Evolutionary conservation across 2,888 invertebrate genomes (phyloP).

Genomic region (Catocala fraxini): DNA sequence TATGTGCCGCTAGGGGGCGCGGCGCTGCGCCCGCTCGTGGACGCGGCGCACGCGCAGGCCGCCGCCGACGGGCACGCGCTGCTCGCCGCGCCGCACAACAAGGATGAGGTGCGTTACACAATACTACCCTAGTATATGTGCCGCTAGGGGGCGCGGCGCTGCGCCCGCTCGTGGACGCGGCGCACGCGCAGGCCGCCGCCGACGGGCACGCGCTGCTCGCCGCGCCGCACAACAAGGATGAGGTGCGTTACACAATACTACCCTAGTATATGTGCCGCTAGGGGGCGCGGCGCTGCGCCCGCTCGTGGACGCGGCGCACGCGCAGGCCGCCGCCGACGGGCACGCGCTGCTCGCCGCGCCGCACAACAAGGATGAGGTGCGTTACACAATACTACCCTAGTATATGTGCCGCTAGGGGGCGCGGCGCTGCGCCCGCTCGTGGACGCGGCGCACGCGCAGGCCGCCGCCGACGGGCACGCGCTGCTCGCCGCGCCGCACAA

Average conservation of each 20-base stretch:
- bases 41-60: constrained; percentile 83
- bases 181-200: constrained; percentile 77
- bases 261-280: constrained; percentile 88
- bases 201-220: constrained; percentile 72
- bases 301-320: constrained; percentile 86
- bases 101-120: constrained; percentile 48
- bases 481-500: constrained; percentile 51
- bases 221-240: constrained; percentile 52
- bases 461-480: constrained; percentile 73
- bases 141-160: constrained; percentile 92
- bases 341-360: constrained; percentile 55
- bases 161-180: constrained; percentile 87
- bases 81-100: constrained; percentile 48
- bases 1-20: constrained; percentile 90
- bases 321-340: constrained; percentile 81
- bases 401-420: constrained; percentile 89
- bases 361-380: constrained; percentile 55
- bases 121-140: constrained; percentile 54
- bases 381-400: no score
- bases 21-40: constrained; percentile 89
- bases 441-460: constrained; percentile 84
- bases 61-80: constrained; percentile 72
- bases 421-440: constrained; percentile 90
- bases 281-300: constrained; percentile 89
- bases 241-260: constrained; percentile 23